A percentile compares a stretch with the other conserved stretches of the same genome.
phyloP scores from a whole-genome alignment of 2,888 invertebrate genomes.

The Marasmarcha lunaedactyla region DNA sequence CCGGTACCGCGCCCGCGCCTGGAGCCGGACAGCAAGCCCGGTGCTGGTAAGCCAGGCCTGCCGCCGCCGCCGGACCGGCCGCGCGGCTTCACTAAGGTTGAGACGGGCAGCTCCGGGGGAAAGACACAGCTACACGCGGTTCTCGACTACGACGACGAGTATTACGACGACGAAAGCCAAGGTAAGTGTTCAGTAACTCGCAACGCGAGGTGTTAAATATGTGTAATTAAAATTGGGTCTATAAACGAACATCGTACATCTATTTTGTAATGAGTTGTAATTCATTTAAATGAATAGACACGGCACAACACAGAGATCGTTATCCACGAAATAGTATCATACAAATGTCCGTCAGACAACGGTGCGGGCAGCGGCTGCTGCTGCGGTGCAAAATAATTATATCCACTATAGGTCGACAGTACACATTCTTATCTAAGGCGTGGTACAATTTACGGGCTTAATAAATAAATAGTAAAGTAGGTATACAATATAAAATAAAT shows the following conservation, averaged over 20 bases:
- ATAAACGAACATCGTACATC: constrained; percentile 4
- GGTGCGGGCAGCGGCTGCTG: constrained; percentile 6
- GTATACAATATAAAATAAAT: too few species aligned
- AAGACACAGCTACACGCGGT: constrained; percentile 79
- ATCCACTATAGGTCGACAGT: constrained; percentile 33
- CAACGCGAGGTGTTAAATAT: not conserved
- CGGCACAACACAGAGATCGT: constrained; percentile 21
- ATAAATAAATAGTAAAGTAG: too few species aligned
- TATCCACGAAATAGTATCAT: constrained; percentile 25
- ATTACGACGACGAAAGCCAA: constrained; percentile 74
- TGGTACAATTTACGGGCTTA: not conserved
- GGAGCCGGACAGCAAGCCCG: constrained; percentile 55
- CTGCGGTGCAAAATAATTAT: constrained; percentile 27
- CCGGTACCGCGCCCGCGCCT: constrained; percentile 33
- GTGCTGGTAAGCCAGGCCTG: constrained; percentile 32
- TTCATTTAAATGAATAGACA: constrained; percentile 22
- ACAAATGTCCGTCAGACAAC: constrained; percentile 19
- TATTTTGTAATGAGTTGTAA: constrained; percentile 24
- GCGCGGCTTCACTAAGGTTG: constrained; percentile 75
- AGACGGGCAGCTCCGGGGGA: constrained; percentile 62
- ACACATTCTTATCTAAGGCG: constrained; percentile 15
- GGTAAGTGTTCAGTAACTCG: constrained; percentile 25
- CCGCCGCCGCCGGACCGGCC: constrained; percentile 65
- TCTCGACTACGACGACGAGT: constrained; percentile 76
- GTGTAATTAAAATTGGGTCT: not conserved